Evolutionary conservation across 2,797 vertebrate species (phyloP).

Genomic region (Aselliscus stoliczkanus): DNA sequence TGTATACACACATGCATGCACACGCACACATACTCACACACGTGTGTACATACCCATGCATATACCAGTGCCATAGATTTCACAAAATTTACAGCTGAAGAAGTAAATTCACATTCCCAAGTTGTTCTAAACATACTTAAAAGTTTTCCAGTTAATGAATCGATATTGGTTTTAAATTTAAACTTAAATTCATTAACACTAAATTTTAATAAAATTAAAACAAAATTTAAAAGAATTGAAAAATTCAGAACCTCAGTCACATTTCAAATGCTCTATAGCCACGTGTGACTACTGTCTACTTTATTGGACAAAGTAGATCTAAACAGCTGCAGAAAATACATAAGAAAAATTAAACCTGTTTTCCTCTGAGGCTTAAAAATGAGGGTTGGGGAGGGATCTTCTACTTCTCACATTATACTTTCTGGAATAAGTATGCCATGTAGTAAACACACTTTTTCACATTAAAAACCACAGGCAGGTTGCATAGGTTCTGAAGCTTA

Average conservation of each 20-base stretch:
- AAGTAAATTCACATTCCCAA: neutral
- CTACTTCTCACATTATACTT: neutral
- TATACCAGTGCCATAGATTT: neutral
- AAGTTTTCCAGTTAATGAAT: neutral
- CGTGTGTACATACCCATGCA: neutral
- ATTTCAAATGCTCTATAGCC: neutral
- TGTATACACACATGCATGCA: neutral
- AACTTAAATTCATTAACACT: neutral
- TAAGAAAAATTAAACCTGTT: neutral
- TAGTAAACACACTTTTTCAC: neutral
- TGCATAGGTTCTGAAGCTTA: neutral
- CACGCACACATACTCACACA: neutral
- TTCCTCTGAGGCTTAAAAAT: neutral
- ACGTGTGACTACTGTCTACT: neutral
- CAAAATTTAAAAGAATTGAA: neutral
- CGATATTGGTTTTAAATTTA: neutral
- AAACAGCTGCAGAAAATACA: neutral
- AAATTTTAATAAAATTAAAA: neutral
- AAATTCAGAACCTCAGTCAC: neutral
- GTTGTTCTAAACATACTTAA: neutral
- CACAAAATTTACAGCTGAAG: neutral
- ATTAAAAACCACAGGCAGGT: neutral
- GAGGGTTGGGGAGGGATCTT: neutral
- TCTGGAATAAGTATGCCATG: neutral
- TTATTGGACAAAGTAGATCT: neutral